phyloP scores from a whole-genome alignment of 2,113 vertebrate genomes.

The Phrynosoma platyrhinos region DNA sequence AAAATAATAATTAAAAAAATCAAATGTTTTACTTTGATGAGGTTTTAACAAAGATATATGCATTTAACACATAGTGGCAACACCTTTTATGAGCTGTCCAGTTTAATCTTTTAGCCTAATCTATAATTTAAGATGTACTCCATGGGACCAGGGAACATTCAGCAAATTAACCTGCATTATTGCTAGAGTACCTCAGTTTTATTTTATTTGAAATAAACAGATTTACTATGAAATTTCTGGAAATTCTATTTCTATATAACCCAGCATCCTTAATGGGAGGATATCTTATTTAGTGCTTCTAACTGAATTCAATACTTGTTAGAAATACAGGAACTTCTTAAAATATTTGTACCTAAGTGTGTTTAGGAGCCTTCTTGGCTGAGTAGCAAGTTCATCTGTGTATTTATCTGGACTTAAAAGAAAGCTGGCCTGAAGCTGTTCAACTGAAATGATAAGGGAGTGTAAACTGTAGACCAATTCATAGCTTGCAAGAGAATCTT shows the following conservation, averaged over 20 bases:
- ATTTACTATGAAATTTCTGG: background rate
- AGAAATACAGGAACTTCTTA: background rate
- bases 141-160: background rate
- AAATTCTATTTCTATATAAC: background rate
- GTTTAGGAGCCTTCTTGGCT: constrained; percentile 90
- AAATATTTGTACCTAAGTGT: constrained; percentile 86
- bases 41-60: background rate
- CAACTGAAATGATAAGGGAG: constrained; percentile 90
- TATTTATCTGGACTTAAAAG: constrained; percentile 91
- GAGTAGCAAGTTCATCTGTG: constrained; percentile 89
- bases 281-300: background rate
- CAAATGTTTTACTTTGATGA: background rate
- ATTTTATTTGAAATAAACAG: background rate
- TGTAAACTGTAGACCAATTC: constrained; percentile 92
- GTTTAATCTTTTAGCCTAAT: background rate
- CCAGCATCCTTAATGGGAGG: background rate
- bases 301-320: background rate
- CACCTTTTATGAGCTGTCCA: background rate
- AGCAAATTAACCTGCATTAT: background rate
- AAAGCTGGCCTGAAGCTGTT: constrained; percentile 94
- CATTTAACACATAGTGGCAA: background rate
- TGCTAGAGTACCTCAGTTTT: background rate
- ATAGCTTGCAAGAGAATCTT: constrained; percentile 82
- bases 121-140: background rate
- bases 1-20: too few species aligned